Conservation (phyloP, 2,797 vertebrate genomes). For the Gila robusta region DNA sequence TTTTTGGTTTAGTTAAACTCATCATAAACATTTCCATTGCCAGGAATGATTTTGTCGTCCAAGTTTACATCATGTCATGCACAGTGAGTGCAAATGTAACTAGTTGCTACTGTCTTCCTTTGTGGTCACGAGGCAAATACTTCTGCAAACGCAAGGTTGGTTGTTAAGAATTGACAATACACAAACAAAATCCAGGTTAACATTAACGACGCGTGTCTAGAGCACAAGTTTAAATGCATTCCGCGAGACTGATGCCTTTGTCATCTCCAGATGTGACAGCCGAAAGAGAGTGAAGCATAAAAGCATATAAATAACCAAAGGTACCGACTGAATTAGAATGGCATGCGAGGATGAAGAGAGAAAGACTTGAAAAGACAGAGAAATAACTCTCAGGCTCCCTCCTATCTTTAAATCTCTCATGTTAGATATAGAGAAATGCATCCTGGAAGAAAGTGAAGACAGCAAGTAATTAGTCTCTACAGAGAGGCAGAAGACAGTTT, state of each 20-base stretch:
- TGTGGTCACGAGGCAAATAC: conserved; percentile 35
- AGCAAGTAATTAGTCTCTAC: conserved; percentile 78
- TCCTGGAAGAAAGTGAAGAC: conserved; percentile 62
- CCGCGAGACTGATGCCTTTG: conserved; percentile 46
- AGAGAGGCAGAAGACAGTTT: conserved; percentile 58
- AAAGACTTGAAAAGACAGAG: conserved; percentile 52
- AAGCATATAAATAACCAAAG: conserved; percentile 64
- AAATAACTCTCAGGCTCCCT: conserved; percentile 32
- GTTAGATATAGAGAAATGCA: conserved; percentile 68
- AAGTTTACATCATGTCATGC: background rate
- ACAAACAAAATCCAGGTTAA: conserved; percentile 29
- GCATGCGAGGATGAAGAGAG: conserved; percentile 45
- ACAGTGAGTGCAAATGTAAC: background rate
- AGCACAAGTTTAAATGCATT: conserved; percentile 56
- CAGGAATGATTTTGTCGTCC: background rate
- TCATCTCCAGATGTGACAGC: conserved; percentile 49
- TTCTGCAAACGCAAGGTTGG: background rate
- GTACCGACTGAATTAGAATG: conserved; percentile 53
- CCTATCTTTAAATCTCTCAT: conserved; percentile 53
- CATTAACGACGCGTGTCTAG: conserved; percentile 6
- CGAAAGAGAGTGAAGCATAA: conserved; percentile 50
- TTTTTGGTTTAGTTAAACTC: background rate
- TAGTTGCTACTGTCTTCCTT: conserved; percentile 15
- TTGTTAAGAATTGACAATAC: conserved; percentile 19
- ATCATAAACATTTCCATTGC: background rate